Evolutionary conservation across 2,888 invertebrate species (phyloP), one percentile per base, ranked within the genome.

Genomic region (Phasia obesa): DNA sequence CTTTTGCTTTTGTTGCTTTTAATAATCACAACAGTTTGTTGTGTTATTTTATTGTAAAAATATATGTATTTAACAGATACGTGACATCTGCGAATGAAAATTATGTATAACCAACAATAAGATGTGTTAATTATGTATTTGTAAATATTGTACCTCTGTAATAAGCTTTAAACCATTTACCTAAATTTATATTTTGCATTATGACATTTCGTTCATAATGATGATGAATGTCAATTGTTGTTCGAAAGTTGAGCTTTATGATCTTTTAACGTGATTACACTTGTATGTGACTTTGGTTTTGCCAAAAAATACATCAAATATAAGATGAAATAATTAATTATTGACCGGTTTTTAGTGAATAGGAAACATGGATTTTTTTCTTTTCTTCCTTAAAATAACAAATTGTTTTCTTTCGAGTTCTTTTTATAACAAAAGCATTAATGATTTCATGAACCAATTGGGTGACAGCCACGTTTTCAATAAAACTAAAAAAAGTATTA

Each of bases 41-140:
- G 47, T 23, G 15, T 60, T 59, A 3, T 6, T 19, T 59, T n/a
- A 42, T 27, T 65, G 35, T 65, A 17, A 57, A 47, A 65, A 57
- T 60, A n/a, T n/a, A n/a, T n/a, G n/a, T n/a, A 67, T 51, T 60
- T 76, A 19, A 51, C 59, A 49, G 27, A 51, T 67, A 76, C 76
- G 76, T 76, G 76, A 76, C 75, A 75, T 38, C 2, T 67, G 23
- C n/a, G 6, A 17, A 23, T 74, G 42, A 11, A 27, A n/a, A n/a
- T n/a, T 55, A 21, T 62, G 27, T 53, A n/a, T n/a, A 47, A 11
- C 42, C 11, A 42, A 62, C 42, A n/a, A 55, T 44, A 6, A 19
- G 35, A 57, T 57, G 44, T 59, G 47, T 71, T 59, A 71, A 71
- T 62, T 42, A 11, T 35, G 9, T 35, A 35, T 2, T 35, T 35